phyloP scores from a whole-genome alignment of 2,797 vertebrate genomes.

The Macropodus opercularis region DNA sequence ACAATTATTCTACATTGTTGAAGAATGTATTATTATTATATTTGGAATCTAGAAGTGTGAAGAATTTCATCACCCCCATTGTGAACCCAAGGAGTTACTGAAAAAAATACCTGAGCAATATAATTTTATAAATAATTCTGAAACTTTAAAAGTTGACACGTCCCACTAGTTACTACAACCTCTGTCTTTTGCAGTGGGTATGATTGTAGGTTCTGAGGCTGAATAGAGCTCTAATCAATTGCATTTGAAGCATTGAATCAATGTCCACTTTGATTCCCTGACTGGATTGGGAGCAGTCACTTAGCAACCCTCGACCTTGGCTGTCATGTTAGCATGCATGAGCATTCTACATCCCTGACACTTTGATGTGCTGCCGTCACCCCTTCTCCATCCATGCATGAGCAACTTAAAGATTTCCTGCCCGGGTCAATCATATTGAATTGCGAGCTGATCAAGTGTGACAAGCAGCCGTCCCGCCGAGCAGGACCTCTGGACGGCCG shows the following conservation, averaged over 20 bases:
- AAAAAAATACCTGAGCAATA: too few species aligned
- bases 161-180: too few species aligned
- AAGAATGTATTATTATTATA: too few species aligned
- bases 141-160: too few species aligned
- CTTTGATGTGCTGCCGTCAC: slow-evolving; percentile 66
- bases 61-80: too few species aligned
- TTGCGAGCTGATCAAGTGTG: slow-evolving; percentile 67
- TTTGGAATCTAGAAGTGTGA: too few species aligned
- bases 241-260: slow-evolving; percentile 42
- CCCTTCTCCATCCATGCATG: slow-evolving; percentile 66
- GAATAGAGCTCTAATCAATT: slow-evolving; percentile 24
- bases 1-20: too few species aligned
- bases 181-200: too few species aligned
- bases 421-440: slow-evolving; percentile 72
- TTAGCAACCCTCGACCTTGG: slow-evolving; percentile 74
- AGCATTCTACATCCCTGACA: slow-evolving; percentile 58
- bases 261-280: slow-evolving; percentile 36
- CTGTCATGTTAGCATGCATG: slow-evolving; percentile 75
- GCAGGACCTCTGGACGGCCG: slow-evolving; percentile 34
- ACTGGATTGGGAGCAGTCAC: slow-evolving; percentile 48
- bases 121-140: too few species aligned
- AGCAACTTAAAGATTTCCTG: slow-evolving; percentile 79
- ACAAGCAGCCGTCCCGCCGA: slow-evolving; percentile 51
- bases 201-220: not conserved
- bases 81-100: too few species aligned